These are phyloP conservation scores for Clarias batrachus DNA, from an alignment of 2,113 vertebrate genomes.

Conservation along the genomic window DNA sequence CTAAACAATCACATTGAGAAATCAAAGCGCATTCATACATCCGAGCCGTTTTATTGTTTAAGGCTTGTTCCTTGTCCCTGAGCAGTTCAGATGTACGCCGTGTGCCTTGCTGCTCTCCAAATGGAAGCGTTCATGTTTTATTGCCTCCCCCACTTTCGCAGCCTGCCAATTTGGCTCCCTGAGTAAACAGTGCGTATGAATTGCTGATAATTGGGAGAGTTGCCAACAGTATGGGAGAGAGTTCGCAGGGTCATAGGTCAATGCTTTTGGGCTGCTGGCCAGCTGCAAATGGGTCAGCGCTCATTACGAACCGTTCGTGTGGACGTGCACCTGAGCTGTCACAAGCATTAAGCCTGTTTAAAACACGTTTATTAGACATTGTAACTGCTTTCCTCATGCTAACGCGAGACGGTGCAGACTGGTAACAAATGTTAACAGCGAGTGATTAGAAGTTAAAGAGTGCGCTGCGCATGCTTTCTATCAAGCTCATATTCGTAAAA, in stretches of 20 bases:
- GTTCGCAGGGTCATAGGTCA: conserved; percentile 69
- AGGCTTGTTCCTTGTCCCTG: neutral
- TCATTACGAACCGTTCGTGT: conserved; percentile 52
- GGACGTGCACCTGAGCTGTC: conserved; percentile 36
- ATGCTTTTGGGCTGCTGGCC: conserved; percentile 67
- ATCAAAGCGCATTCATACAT: neutral
- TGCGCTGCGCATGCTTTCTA: neutral
- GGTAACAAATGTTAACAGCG: neutral
- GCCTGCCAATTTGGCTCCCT: conserved; percentile 78
- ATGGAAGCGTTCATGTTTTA: conserved; percentile 79
- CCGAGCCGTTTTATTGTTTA: neutral
- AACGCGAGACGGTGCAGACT: neutral
- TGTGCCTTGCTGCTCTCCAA: conserved; percentile 62
- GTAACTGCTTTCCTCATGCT: neutral
- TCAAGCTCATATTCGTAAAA: neutral
- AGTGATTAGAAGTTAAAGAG: too few relatives aligned
- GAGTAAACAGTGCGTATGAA: conserved; percentile 85
- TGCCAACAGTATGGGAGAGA: conserved; percentile 66
- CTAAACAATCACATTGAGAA: neutral
- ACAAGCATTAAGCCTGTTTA: conserved; percentile 27
- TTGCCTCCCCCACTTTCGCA: conserved; percentile 67
- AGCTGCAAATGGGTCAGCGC: conserved; percentile 78
- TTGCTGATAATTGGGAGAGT: conserved; percentile 81
- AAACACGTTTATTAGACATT: conserved; percentile 44
- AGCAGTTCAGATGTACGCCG: neutral